phyloP scores from a whole-genome alignment of 2,888 invertebrate genomes.

The Hedychridium roseum region DNA sequence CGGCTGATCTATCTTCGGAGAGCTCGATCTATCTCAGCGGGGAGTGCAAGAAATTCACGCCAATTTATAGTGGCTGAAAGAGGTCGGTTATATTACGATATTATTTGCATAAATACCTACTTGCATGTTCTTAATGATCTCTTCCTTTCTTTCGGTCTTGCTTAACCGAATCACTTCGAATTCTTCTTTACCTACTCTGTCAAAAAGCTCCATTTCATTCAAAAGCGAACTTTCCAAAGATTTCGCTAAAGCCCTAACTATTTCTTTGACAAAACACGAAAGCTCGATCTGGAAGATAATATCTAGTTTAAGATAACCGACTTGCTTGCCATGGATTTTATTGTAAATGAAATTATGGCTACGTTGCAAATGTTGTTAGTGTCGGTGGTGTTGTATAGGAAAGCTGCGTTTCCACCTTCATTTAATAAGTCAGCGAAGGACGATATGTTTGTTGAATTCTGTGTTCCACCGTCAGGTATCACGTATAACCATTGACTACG shows the following conservation, averaged over 20 bases:
- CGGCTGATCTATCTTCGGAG: slow-evolving; percentile 6
- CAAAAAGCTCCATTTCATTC: slow-evolving; percentile 76
- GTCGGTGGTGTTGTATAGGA: slow-evolving; percentile 74
- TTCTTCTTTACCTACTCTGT: slow-evolving; percentile 83
- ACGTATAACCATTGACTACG: slow-evolving; percentile 85
- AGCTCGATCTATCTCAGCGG: slow-evolving; percentile 34
- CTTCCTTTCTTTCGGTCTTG: slow-evolving; percentile 72
- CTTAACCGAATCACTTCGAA: slow-evolving; percentile 82
- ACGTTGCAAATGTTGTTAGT: slow-evolving; percentile 45
- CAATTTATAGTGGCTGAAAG: too few species aligned
- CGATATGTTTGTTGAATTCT: slow-evolving; percentile 65
- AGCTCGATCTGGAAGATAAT: slow-evolving; percentile 68
- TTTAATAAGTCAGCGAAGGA: slow-evolving; percentile 69
- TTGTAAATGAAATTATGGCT: too few species aligned
- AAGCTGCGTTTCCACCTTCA: slow-evolving; percentile 85
- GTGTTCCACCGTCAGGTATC: slow-evolving; percentile 69
- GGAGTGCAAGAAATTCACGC: background rate
- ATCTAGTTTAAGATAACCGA: too few species aligned
- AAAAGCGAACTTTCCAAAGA: slow-evolving; percentile 74
- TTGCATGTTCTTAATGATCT: slow-evolving; percentile 73
- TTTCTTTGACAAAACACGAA: slow-evolving; percentile 74
- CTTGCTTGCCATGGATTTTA: too few species aligned
- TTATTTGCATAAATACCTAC: slow-evolving; percentile 47
- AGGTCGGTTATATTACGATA: too few species aligned
- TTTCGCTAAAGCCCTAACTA: slow-evolving; percentile 73